Evolutionary conservation across 1,140 invertebrate genomes (phyloP).

Genomic region (Lordiphosa mommai): DNA sequence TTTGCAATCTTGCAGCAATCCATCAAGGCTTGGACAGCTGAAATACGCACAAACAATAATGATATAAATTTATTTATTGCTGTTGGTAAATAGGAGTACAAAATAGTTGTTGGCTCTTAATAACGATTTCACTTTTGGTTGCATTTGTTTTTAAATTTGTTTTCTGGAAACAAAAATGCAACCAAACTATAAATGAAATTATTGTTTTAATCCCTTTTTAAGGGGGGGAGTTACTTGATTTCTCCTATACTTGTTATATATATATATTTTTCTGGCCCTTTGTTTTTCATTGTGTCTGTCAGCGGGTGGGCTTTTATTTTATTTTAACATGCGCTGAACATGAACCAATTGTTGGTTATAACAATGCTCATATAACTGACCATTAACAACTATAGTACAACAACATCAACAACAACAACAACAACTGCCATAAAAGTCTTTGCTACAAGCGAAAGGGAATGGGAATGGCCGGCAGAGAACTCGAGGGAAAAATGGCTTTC

Average conservation of each 20-base stretch:
- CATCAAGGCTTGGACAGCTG: no score
- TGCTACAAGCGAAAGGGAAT: constrained; percentile 22
- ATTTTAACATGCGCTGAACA: constrained; percentile 22
- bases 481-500: constrained; percentile 22
- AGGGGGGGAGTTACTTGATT: background rate
- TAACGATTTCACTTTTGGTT: no score
- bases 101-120: no score
- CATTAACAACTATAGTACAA: constrained; percentile 28
- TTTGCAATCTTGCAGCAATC: no score
- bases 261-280: constrained; percentile 24
- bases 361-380: constrained; percentile 43
- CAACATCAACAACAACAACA: constrained; percentile 19
- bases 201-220: constrained; percentile 37
- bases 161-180: no score
- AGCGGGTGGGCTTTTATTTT: constrained; percentile 31
- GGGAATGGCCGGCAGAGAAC: background rate
- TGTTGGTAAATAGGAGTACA: no score
- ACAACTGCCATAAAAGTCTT: constrained; percentile 55
- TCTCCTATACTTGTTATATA: constrained; percentile 11
- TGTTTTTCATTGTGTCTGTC: constrained; percentile 20
- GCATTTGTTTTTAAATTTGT: no score
- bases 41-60: no score
- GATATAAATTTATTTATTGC: no score
- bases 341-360: constrained; percentile 48
- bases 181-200: constrained; percentile 37